These are phyloP conservation scores for Ptychoptera albimana DNA, from an alignment of 2,888 invertebrate genomes.

Conservation along the genomic window DNA sequence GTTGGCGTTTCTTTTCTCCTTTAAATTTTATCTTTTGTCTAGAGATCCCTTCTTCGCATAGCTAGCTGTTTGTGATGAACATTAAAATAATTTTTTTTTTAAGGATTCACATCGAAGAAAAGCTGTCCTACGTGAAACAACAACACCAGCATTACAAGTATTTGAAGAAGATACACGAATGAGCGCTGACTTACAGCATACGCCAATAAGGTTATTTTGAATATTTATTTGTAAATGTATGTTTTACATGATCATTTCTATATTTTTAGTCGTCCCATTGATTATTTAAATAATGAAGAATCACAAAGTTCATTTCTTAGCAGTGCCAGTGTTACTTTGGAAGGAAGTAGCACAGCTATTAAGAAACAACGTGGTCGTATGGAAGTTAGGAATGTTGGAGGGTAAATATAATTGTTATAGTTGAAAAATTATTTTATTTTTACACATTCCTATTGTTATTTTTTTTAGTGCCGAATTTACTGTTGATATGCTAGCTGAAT, in stretches of 20 bases:
- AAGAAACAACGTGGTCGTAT: conserved; percentile 30
- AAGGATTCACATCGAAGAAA: conserved; percentile 10
- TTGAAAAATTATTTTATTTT: background rate
- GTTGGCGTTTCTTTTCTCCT: no score
- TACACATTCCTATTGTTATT: background rate
- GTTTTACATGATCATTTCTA: no score
- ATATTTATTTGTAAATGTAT: no score
- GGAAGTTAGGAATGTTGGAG: conserved; percentile 33
- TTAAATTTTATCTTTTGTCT: no score
- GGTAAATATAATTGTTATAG: conserved; percentile 17
- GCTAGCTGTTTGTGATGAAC: no score
- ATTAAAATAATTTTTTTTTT: no score
- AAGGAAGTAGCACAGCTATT: conserved; percentile 11
- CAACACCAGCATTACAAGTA: conserved; percentile 37
- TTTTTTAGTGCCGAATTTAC: conserved; percentile 34
- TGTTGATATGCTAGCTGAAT: conserved; percentile 82
- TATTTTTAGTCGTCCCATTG: no score
- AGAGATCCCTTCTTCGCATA: no score
- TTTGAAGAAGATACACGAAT: conserved; percentile 61
- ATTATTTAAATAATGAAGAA: conserved; percentile 42
- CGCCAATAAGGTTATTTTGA: no score
- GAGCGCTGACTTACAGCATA: conserved; percentile 42
- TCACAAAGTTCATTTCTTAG: conserved; percentile 73
- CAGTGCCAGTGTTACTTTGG: conserved; percentile 30
- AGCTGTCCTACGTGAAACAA: conserved; percentile 22